These are phyloP conservation scores for Meteorus colon DNA, from an alignment of 2,888 invertebrate species.

Conservation along the genomic window DNA sequence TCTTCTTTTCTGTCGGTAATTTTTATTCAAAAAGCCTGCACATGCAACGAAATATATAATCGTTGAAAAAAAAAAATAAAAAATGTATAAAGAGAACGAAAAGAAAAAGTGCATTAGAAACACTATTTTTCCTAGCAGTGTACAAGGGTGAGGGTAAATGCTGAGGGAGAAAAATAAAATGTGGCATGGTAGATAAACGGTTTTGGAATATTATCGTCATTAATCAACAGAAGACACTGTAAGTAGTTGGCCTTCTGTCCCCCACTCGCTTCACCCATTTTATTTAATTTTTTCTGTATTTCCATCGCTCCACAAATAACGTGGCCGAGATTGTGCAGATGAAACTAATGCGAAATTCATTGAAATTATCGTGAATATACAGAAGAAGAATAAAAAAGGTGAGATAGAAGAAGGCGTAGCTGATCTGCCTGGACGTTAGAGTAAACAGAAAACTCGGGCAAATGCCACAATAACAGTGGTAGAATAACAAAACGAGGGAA, in stretches of 20 bases:
- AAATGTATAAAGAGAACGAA: no score
- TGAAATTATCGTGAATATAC: constrained; percentile 54
- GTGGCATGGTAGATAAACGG: constrained; percentile 43
- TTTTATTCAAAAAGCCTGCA: background rate
- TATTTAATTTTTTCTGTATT: constrained; percentile 7
- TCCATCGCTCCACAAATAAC: constrained; percentile 15
- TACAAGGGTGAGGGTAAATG: background rate
- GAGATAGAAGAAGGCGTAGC: constrained; percentile 41
- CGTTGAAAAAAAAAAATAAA: background rate
- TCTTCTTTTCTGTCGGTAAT: background rate
- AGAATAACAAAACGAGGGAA: constrained; percentile 66
- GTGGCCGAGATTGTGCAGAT: constrained; percentile 28
- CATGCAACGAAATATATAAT: constrained; percentile 24
- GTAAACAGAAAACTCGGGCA: constrained; percentile 34
- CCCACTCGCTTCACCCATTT: background rate
- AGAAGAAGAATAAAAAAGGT: constrained; percentile 26
- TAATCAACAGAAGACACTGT: constrained; percentile 41
- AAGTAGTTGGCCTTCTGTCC: constrained; percentile 21
- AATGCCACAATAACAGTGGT: constrained; percentile 16
- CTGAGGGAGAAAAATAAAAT: constrained; percentile 30
- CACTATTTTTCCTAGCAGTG: background rate
- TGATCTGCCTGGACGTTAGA: constrained; percentile 40
- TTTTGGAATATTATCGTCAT: constrained; percentile 46
- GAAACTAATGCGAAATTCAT: constrained; percentile 53
- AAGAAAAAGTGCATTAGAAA: constrained; percentile 15